Conservation (phyloP, 2,797 vertebrate species). For the Rhynchonycteris naso region DNA sequence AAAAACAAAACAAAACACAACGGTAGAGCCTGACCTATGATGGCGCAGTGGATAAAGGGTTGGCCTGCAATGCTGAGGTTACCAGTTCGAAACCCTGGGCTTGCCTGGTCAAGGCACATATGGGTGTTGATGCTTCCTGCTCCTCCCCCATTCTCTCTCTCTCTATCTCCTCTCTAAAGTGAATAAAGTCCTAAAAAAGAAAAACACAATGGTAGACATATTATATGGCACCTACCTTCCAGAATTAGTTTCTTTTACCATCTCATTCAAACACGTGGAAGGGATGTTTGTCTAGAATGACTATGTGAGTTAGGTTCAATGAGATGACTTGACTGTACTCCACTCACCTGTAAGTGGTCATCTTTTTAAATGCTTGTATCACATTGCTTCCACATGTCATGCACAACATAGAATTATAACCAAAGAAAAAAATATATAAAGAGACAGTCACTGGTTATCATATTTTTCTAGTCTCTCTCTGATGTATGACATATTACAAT, state of each 20-base stretch:
- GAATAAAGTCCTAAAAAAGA: not conserved
- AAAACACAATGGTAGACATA: not conserved
- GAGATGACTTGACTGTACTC: not conserved
- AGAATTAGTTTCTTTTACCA: not conserved
- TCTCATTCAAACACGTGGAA: not conserved
- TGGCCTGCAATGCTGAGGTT: too few species aligned
- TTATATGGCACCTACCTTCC: not conserved
- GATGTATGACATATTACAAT: not conserved
- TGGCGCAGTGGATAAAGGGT: too few species aligned
- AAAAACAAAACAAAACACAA: not conserved
- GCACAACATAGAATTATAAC: not conserved
- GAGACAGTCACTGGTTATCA: not conserved
- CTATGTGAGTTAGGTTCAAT: not conserved
- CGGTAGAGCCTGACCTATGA: too few species aligned
- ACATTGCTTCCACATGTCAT: not conserved
- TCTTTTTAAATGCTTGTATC: not conserved
- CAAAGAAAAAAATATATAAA: slow-evolving; percentile 2
- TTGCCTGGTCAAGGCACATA: too few species aligned
- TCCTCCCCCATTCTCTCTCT: too few species aligned
- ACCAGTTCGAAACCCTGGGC: too few species aligned
- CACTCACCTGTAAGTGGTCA: not conserved
- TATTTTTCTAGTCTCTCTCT: not conserved
- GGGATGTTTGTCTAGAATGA: not conserved
- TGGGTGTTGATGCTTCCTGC: too few species aligned
- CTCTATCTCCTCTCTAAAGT: too few species aligned